Conservation (phyloP, 2,888 invertebrate genomes). For the Drosophila sordidula region DNA sequence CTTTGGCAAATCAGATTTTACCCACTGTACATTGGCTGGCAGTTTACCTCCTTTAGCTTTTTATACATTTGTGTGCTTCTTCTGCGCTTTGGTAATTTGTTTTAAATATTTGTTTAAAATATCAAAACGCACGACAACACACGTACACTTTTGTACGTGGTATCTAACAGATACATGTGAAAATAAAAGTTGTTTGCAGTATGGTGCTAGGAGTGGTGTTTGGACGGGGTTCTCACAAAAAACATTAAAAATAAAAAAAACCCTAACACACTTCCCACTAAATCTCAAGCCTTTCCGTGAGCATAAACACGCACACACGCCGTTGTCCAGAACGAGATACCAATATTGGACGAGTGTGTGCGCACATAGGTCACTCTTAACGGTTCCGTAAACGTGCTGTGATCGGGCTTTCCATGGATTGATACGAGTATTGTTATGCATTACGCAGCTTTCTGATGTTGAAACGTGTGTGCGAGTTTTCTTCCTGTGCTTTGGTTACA, state of each 20-base stretch:
- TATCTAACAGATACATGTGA: conserved; percentile 79
- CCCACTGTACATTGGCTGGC: conserved; percentile 42
- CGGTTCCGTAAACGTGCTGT: conserved; percentile 66
- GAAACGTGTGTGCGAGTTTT: conserved; percentile 60
- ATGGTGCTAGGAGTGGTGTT: conserved; percentile 38
- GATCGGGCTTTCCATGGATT: conserved; percentile 47
- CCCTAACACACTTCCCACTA: conserved; percentile 32
- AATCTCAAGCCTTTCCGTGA: conserved; percentile 34
- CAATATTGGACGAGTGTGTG: conserved; percentile 5
- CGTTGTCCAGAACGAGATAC: conserved; percentile 32
- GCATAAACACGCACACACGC: background rate
- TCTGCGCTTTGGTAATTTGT: conserved; percentile 76
- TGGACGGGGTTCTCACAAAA: conserved; percentile 46
- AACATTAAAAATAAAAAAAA: conserved; percentile 23
- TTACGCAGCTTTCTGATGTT: conserved; percentile 54
- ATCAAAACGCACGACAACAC: conserved; percentile 74
- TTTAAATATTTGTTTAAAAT: conserved; percentile 79
- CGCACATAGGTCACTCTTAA: conserved; percentile 51
- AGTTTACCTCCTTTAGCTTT: conserved; percentile 39
- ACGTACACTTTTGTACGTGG: conserved; percentile 77
- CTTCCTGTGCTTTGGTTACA: conserved; percentile 69
- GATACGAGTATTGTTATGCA: conserved; percentile 63
- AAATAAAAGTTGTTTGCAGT: conserved; percentile 70
- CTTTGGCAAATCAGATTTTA: background rate
- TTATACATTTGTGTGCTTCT: conserved; percentile 64